Evolutionary conservation across 64 coral and sea anemone genomes (phyloP).

Genomic region (Actinia equina): DNA sequence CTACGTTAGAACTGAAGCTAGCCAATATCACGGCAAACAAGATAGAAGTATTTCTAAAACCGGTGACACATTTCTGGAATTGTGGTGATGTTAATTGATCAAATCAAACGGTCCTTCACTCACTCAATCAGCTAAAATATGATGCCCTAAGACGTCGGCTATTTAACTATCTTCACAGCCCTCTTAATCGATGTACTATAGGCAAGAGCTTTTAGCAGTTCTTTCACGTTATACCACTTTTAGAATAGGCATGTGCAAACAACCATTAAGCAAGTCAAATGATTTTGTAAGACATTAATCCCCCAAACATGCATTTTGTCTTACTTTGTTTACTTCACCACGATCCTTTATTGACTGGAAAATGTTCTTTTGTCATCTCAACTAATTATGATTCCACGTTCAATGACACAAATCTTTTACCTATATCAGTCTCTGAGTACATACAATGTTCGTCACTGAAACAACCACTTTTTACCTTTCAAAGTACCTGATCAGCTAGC

Average conservation of each 20-base stretch:
- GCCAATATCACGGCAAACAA: not conserved
- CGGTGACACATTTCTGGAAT: not conserved
- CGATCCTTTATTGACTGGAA: not conserved
- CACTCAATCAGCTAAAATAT: not conserved
- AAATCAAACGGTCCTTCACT: not conserved
- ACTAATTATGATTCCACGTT: not conserved
- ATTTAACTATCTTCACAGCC: not conserved
- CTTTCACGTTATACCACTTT: not conserved
- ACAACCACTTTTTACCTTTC: too few species aligned
- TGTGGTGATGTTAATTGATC: not conserved
- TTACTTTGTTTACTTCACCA: not conserved
- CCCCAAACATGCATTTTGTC: not conserved
- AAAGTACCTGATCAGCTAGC: too few species aligned
- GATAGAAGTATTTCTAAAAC: not conserved
- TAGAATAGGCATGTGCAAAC: not conserved
- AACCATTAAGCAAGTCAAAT: conserved; percentile 1
- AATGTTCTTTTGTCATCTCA: not conserved
- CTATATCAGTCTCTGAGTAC: too few species aligned
- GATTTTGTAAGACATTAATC: not conserved
- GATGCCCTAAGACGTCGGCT: not conserved
- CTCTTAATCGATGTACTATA: not conserved
- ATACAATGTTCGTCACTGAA: too few species aligned
- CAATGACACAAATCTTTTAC: not conserved
- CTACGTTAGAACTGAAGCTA: not conserved
- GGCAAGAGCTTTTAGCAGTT: not conserved